Percentiles rank a stretch among this genome's conserved stretches.
These are phyloP conservation scores for Hirtodrosophila duncani DNA, from an alignment of 2,888 invertebrate species.

Conservation along the genomic window DNA sequence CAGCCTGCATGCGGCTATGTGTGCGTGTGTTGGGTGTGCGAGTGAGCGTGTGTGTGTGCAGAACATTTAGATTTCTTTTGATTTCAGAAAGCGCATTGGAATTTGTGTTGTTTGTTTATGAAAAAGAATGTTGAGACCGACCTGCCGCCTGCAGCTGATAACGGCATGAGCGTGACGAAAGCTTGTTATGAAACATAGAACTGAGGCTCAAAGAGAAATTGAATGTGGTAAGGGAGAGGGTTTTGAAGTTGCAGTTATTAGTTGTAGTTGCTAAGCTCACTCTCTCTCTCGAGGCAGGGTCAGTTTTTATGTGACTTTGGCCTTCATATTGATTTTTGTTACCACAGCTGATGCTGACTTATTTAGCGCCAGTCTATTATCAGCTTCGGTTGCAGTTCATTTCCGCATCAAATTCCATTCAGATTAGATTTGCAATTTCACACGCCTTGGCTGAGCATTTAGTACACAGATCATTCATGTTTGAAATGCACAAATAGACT, in stretches of 20 bases:
- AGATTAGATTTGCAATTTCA: conserved; percentile 27
- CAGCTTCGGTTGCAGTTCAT: conserved; percentile 20
- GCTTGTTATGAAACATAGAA: no score
- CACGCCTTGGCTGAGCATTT: conserved; percentile 18
- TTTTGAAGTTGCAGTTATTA: no score
- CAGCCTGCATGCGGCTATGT: conserved; percentile 39
- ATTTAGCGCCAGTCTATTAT: conserved; percentile 40
- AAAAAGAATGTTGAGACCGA: conserved; percentile 57
- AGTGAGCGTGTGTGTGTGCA: conserved; percentile 22
- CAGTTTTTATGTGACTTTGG: no score
- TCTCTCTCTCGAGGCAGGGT: no score
- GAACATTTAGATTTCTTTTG: conserved; percentile 48
- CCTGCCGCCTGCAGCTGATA: no score
- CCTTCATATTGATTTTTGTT: conserved; percentile 1
- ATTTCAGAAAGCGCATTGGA: conserved; percentile 24
- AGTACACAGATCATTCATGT: conserved; percentile 19
- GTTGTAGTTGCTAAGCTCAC: no score
- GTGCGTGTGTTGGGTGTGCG: conserved; percentile 5
- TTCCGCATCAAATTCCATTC: conserved; percentile 37
- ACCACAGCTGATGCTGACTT: background rate
- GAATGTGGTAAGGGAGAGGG: no score
- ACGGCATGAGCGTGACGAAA: conserved; percentile 46
- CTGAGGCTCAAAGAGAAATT: conserved; percentile 40
- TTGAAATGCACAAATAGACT: conserved; percentile 37
- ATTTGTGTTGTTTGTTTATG: conserved; percentile 63